Conservation (phyloP, 2,888 invertebrate genomes). For the Scotopteryx bipunctaria region DNA sequence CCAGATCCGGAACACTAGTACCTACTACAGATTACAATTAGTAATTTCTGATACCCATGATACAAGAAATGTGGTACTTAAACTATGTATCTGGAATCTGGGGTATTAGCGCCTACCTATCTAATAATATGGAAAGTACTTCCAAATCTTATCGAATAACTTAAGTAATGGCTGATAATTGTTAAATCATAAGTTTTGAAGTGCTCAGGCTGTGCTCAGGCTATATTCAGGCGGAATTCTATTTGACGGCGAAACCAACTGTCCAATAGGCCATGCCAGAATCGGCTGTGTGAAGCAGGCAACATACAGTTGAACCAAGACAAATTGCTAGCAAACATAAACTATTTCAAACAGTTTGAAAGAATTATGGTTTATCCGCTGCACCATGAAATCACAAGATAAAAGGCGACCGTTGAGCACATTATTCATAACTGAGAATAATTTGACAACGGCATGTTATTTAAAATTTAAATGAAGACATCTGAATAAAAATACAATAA, state of each 20-base stretch:
- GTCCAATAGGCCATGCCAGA: background rate
- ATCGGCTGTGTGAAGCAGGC: background rate
- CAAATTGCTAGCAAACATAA: background rate
- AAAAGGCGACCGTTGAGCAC: conserved; percentile 16
- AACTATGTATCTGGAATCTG: too few species aligned
- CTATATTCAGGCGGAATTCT: too few species aligned
- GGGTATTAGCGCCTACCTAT: too few species aligned
- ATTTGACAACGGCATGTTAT: conserved; percentile 22
- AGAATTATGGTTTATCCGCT: background rate
- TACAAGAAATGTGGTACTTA: too few species aligned
- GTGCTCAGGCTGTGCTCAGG: too few species aligned
- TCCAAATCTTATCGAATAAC: too few species aligned
- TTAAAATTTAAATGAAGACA: conserved; percentile 28
- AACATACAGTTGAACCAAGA: background rate
- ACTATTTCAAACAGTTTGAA: background rate
- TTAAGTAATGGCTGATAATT: too few species aligned
- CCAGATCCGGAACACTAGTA: too few species aligned
- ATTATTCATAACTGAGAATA: conserved; percentile 31
- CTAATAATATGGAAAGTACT: too few species aligned
- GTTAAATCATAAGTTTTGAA: too few species aligned
- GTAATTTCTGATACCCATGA: too few species aligned
- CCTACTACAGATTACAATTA: too few species aligned
- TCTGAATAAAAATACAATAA: conserved; percentile 29
- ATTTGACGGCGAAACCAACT: background rate
- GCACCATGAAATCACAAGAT: conserved; percentile 1